These are phyloP conservation scores for Drosophila kurseongensis DNA, from an alignment of 1,140 invertebrate species.

Conservation along the genomic window DNA sequence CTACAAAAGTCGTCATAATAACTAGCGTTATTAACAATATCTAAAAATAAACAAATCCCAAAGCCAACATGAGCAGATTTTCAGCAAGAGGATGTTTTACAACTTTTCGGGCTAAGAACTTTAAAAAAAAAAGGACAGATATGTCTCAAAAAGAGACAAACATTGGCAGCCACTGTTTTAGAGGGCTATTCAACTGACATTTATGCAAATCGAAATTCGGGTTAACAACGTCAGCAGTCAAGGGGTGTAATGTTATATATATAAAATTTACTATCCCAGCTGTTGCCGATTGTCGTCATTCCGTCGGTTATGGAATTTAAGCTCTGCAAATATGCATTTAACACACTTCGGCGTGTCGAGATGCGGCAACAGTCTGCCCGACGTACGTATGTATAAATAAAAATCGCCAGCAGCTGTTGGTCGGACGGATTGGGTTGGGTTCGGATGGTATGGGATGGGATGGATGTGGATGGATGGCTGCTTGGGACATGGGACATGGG, in stretches of 20 bases:
- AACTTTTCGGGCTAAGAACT: not conserved
- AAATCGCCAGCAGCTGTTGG: conserved; percentile 57
- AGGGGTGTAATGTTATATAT: conserved; percentile 43
- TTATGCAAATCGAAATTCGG: conserved; percentile 66
- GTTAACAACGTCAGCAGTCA: conserved; percentile 46
- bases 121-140: not conserved
- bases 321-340: conserved; percentile 66
- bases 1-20: no score
- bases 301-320: conserved; percentile 62
- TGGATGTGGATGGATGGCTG: conserved; percentile 15
- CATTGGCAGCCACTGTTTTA: conserved; percentile 15
- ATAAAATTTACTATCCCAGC: conserved; percentile 44
- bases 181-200: conserved; percentile 34
- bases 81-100: not conserved
- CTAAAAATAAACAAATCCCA: not conserved
- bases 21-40: not conserved
- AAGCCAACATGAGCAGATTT: not conserved
- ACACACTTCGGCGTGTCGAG: conserved; percentile 57
- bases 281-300: conserved; percentile 61
- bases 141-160: not conserved
- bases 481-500: conserved; percentile 20
- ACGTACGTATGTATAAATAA: conserved; percentile 54
- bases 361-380: conserved; percentile 30
- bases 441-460: not conserved
- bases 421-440: conserved; percentile 11